These are phyloP conservation scores for Dinocampus coccinellae DNA, from an alignment of 2,888 invertebrate genomes.

Conservation along the genomic window DNA sequence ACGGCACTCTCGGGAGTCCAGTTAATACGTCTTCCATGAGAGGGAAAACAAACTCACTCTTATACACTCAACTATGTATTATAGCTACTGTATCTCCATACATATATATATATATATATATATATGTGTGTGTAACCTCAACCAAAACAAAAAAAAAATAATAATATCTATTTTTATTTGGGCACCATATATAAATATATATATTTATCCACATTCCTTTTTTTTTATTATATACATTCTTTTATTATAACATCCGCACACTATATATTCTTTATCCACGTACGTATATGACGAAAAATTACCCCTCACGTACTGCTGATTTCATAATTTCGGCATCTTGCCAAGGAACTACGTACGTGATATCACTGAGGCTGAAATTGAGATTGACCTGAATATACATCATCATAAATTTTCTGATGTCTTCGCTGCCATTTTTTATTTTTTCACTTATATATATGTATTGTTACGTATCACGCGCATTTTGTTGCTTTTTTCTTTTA, in stretches of 20 bases:
- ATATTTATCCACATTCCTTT: background rate
- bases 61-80: background rate
- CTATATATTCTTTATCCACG: constrained; percentile 33
- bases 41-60: background rate
- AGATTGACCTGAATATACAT: constrained; percentile 57
- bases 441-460: background rate
- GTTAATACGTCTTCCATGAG: constrained; percentile 57
- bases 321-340: constrained; percentile 65
- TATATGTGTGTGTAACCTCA: too few species aligned
- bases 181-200: background rate
- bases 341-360: constrained; percentile 57
- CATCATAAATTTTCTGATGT: constrained; percentile 34
- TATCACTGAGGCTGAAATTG: constrained; percentile 55
- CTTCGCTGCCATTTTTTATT: constrained; percentile 30
- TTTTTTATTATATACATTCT: too few species aligned
- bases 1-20: constrained; percentile 56
- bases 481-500: background rate
- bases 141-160: background rate
- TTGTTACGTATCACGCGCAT: background rate
- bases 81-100: background rate
- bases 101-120: background rate
- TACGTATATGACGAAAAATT: constrained; percentile 38
- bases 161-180: background rate
- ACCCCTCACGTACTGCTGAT: constrained; percentile 64
- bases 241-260: background rate